Evolutionary conservation across 2,888 invertebrate genomes (phyloP).

Genomic region (Tenthredo amoena): DNA sequence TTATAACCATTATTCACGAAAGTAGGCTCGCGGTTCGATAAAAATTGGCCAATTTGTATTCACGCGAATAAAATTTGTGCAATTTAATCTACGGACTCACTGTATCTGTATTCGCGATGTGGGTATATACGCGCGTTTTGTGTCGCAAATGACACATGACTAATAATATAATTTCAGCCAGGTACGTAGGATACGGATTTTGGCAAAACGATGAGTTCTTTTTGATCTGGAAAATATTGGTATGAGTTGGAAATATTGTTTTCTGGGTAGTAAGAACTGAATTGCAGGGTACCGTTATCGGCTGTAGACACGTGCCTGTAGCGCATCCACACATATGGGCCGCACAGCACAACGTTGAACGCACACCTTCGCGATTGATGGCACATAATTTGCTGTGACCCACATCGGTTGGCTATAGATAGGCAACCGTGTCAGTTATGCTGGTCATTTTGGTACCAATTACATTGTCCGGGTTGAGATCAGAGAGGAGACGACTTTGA

Average conservation of each 20-base stretch:
- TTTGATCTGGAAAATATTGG: not conserved
- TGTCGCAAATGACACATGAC: not conserved
- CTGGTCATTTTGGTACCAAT: constrained; percentile 37
- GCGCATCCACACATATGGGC: constrained; percentile 4
- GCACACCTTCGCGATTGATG: constrained; percentile 44
- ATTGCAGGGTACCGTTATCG: constrained; percentile 46
- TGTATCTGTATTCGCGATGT: not conserved
- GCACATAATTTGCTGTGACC: constrained; percentile 42
- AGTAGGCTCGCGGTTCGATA: not conserved
- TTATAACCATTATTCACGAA: not conserved
- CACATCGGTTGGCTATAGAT: constrained; percentile 34
- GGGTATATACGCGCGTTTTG: not conserved
- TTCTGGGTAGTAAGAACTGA: constrained; percentile 3
- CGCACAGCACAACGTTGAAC: not conserved
- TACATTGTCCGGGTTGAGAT: constrained; percentile 28
- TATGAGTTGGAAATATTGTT: not conserved
- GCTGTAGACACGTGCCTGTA: constrained; percentile 33
- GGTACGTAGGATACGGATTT: not conserved
- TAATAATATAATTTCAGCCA: not conserved
- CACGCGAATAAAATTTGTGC: not conserved
- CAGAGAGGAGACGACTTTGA: not conserved
- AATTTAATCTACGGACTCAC: not conserved
- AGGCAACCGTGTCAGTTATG: constrained; percentile 45
- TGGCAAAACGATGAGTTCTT: not conserved
- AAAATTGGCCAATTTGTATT: not conserved